Evolutionary conservation across 2,797 vertebrate genomes (phyloP).

Genomic region (Protonibea diacanthus): DNA sequence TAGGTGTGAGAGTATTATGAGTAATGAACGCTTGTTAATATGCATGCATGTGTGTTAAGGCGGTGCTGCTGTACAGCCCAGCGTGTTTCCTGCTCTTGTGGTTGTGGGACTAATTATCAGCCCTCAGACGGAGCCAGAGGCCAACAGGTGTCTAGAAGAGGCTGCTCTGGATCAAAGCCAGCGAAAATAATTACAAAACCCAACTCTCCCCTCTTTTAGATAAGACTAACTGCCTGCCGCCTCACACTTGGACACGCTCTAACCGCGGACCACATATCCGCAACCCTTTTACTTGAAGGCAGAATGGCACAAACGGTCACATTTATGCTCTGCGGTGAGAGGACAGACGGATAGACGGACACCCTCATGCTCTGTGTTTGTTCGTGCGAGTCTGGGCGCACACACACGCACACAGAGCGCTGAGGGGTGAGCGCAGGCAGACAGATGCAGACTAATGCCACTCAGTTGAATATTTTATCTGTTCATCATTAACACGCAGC

Average conservation of each 20-base stretch:
- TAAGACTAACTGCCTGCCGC: slow-evolving; percentile 65
- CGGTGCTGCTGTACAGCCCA: slow-evolving; percentile 5
- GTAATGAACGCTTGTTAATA: slow-evolving; percentile 21
- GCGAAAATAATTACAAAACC: slow-evolving; percentile 82
- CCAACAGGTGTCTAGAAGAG: slow-evolving; percentile 83
- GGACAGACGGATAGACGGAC: slow-evolving; percentile 19
- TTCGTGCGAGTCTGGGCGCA: slow-evolving; percentile 19
- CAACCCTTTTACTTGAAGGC: slow-evolving; percentile 44
- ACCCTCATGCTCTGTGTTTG: slow-evolving; percentile 15
- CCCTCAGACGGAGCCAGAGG: slow-evolving; percentile 72
- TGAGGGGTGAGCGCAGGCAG: slow-evolving; percentile 34
- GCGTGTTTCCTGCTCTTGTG: slow-evolving; percentile 43
- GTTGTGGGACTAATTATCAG: slow-evolving; percentile 78
- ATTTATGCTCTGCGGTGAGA: slow-evolving; percentile 20
- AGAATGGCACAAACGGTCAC: slow-evolving; percentile 42
- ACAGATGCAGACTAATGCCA: slow-evolving; percentile 61
- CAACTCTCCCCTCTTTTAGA: slow-evolving; percentile 58
- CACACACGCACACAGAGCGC: neutral
- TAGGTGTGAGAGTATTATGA: neutral
- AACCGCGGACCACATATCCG: slow-evolving; percentile 43
- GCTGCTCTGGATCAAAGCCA: slow-evolving; percentile 85
- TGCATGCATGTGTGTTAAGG: slow-evolving; percentile 1
- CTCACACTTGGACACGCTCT: slow-evolving; percentile 55
- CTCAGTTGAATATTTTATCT: slow-evolving; percentile 81
- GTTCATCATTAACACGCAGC: slow-evolving; percentile 81